Evolutionary conservation across 2,888 invertebrate genomes (phyloP), one percentile per base, ranked within the genome.

Genomic region (Axea sp.): DNA sequence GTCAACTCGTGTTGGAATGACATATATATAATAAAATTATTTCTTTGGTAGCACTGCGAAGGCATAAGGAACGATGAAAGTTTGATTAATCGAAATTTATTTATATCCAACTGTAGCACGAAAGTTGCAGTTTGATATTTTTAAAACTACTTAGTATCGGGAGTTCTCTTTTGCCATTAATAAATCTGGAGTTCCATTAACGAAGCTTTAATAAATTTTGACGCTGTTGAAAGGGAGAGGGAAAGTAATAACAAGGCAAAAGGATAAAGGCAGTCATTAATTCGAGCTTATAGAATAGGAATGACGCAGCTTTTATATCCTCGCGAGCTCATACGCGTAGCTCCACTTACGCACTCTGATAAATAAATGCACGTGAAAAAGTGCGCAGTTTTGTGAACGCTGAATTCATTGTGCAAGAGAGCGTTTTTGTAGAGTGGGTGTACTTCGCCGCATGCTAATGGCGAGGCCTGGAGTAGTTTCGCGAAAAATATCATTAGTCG

Each of bases 401-500:
- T 6, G 41, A 11, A 19, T 49, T 49, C 24, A 31, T 47, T 47
- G 45, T 30, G 28, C 43, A 7, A 30, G 28, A 47, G 43, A 49
- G 31, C 49, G 49, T 49, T 62, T 62, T 49, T 31, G 49, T 24
- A 14, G 60, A 62, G 49, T 51, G 24, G 39, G 15, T 30, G 31
- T 41, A 51, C 41, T 33, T 51, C 41, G 26, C 30, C 11, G 24
- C 51, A 43, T 41, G 33, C 6, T 64, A 64, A 64, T 64, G 43
- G 49, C 22, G 22, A 9, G 41, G 33, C 31, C 24, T 33, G 31
- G 30, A 41, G 64, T 33, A 51, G 51, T 51, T 51, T 64, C 51
- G 41, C 49, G 26, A 41, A 49, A 62, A 51, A 64, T 51, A 51
- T 51, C 64, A 64, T 64, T 64, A 64, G 8, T 43, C 37, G 24